phyloP scores from a whole-genome alignment of 2,888 invertebrate species.

The Strigamia maritima region DNA sequence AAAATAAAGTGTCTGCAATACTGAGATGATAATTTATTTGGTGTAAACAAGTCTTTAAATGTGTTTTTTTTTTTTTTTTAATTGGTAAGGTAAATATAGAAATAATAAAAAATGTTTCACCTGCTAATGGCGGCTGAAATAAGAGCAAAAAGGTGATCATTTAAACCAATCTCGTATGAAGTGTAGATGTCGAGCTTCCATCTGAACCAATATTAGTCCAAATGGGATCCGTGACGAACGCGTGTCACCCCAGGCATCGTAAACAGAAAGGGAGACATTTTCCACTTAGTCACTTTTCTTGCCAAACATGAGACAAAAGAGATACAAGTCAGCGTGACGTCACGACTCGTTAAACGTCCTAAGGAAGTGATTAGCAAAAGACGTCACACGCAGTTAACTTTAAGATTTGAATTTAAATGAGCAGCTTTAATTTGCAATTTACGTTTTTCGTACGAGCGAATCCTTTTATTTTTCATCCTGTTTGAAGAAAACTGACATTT shows the following conservation, averaged over 20 bases:
- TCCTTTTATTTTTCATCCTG: not conserved
- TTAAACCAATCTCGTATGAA: not conserved
- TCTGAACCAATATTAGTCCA: conserved; percentile 27
- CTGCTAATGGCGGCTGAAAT: not conserved
- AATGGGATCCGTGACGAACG: conserved; percentile 29
- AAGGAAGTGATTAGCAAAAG: conserved; percentile 27
- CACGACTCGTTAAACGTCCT: conserved; percentile 27
- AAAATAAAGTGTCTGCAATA: not conserved
- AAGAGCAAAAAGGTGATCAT: conserved; percentile 21
- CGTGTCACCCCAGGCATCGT: conserved; percentile 29
- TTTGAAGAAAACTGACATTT: not conserved
- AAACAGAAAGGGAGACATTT: conserved; percentile 27
- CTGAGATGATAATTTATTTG: not conserved
- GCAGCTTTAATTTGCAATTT: conserved; percentile 21
- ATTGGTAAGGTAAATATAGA: not conserved
- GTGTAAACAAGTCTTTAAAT: not conserved
- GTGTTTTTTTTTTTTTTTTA: not conserved
- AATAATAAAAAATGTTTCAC: not conserved
- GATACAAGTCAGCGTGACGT: conserved; percentile 29
- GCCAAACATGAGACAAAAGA: conserved; percentile 29
- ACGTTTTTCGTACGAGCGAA: not conserved
- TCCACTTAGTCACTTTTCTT: conserved; percentile 29
- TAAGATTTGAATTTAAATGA: conserved; percentile 19
- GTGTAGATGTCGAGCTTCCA: conserved; percentile 13
- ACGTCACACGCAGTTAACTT: conserved; percentile 29